Evolutionary conservation across 2,113 vertebrate species (phyloP).

Genomic region (Bettongia penicillata): DNA sequence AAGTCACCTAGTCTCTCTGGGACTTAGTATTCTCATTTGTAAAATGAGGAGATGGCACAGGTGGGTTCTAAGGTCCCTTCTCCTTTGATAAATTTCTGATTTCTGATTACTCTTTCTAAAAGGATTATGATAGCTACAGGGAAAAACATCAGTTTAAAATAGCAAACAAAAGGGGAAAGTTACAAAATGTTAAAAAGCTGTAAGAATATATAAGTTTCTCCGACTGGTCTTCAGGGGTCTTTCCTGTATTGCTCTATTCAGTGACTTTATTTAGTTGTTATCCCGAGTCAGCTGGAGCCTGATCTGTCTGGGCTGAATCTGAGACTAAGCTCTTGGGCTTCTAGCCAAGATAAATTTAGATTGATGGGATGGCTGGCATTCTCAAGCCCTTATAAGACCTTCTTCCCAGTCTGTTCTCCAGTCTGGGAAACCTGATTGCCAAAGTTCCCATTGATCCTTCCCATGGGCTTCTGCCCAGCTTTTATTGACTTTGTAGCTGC

Average conservation of each 20-base stretch:
- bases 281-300: not conserved
- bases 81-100: not conserved
- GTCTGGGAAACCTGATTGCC: not conserved
- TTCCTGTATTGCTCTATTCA: not conserved
- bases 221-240: not conserved
- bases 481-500: not conserved
- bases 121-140: not conserved
- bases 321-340: not conserved
- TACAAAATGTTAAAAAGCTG: not conserved
- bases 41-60: not conserved
- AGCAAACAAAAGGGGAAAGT: not conserved
- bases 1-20: not conserved
- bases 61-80: not conserved
- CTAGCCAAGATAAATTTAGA: not conserved
- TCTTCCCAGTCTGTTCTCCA: not conserved
- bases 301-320: not conserved
- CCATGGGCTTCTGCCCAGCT: not conserved
- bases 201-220: not conserved
- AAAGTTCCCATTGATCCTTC: not conserved
- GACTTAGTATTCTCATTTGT: not conserved
- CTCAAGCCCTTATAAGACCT: not conserved
- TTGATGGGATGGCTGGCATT: not conserved
- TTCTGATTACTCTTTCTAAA: not conserved
- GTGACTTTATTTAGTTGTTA: not conserved
- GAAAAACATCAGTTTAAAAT: not conserved